Conservation (phyloP, 2,113 vertebrate genomes). For the Zapus hudsonius region DNA sequence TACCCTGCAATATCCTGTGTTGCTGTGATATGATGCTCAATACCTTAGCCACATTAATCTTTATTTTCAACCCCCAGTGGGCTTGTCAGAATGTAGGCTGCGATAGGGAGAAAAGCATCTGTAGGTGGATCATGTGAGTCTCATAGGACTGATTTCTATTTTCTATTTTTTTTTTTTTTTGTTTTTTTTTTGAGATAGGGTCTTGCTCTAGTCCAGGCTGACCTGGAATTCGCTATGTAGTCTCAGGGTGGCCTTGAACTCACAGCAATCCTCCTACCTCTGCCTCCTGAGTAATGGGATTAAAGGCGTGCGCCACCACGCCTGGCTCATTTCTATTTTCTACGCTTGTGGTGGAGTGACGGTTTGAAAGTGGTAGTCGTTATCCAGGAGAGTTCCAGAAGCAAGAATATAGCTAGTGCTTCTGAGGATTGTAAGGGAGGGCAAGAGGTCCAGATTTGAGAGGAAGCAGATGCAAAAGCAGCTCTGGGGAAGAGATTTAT, state of each 20-base stretch:
- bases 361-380: background rate
- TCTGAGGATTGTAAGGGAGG: background rate
- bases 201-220: too few species aligned
- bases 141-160: background rate
- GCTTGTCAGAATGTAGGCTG: too few species aligned
- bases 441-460: background rate
- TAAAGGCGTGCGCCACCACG: too few species aligned
- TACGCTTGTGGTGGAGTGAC: background rate
- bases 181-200: too few species aligned
- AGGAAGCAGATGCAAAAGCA: background rate
- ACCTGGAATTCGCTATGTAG: too few species aligned
- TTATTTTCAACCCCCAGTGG: too few species aligned
- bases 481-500: background rate
- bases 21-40: background rate
- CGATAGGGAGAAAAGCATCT: background rate
- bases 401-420: background rate
- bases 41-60: background rate
- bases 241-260: too few species aligned
- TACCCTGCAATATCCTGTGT: too few species aligned
- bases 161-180: background rate
- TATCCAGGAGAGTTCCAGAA: background rate
- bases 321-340: too few species aligned
- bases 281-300: too few species aligned
- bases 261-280: too few species aligned
- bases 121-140: background rate